phyloP scores from a whole-genome alignment of 2,797 vertebrate genomes.

The Pseudochirops corinnae region DNA sequence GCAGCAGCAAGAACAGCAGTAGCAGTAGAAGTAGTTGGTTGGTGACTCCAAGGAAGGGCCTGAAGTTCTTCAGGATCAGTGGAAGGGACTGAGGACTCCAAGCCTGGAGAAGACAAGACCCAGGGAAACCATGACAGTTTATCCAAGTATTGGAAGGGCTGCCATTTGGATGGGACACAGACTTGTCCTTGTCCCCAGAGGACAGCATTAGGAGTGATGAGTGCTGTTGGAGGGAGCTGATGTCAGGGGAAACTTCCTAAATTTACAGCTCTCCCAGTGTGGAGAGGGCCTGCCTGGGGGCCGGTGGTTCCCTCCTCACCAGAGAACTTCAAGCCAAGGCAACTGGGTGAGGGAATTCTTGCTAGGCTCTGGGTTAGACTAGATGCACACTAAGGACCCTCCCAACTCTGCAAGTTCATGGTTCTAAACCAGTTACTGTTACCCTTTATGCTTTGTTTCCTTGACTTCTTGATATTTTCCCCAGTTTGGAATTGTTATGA shows the following conservation, averaged over 20 bases:
- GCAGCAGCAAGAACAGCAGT: too few species aligned
- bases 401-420: background rate
- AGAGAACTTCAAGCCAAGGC: background rate
- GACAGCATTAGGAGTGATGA: background rate
- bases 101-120: background rate
- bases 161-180: background rate
- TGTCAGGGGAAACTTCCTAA: background rate
- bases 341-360: background rate
- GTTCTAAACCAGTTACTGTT: background rate
- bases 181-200: background rate
- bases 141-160: background rate
- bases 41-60: too few species aligned
- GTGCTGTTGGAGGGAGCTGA: background rate
- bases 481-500: background rate
- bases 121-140: background rate
- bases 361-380: background rate
- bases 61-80: background rate
- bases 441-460: background rate
- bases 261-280: background rate
- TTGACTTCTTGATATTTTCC: background rate
- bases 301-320: background rate
- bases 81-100: background rate
- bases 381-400: background rate
- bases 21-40: too few species aligned
- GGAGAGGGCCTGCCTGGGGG: background rate